A percentile compares a stretch with the other conserved stretches of the same genome.
phyloP scores from a whole-genome alignment of 2,113 vertebrate species.

The Semicossyphus pulcher region DNA sequence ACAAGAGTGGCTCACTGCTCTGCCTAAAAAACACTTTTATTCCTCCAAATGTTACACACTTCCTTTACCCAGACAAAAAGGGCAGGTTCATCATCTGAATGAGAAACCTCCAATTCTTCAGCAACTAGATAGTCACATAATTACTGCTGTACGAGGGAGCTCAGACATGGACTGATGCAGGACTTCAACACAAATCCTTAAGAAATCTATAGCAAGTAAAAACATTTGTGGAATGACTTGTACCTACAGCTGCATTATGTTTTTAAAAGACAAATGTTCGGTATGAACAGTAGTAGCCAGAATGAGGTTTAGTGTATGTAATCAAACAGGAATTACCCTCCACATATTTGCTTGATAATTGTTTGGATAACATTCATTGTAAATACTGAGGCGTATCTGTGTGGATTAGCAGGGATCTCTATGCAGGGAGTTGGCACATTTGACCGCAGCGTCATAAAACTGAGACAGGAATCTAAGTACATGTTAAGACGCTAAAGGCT shows the following conservation, averaged over 20 bases:
- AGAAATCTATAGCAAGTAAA: too few species aligned
- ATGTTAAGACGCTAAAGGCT: not conserved
- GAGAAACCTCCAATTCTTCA: not conserved
- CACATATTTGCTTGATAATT: not conserved
- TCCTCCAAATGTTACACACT: not conserved
- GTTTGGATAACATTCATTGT: not conserved
- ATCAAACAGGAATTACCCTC: constrained; percentile 9
- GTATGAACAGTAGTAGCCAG: not conserved
- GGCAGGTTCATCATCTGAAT: not conserved
- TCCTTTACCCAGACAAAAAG: not conserved
- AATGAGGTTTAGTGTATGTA: not conserved
- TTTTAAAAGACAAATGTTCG: not conserved
- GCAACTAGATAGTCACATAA: not conserved
- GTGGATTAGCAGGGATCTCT: constrained; percentile 7
- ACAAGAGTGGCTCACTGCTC: too few species aligned
- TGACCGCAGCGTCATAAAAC: not conserved
- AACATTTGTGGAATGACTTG: not conserved
- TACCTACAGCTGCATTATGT: not conserved
- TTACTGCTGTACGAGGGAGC: not conserved
- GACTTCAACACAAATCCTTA: not conserved
- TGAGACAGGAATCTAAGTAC: not conserved
- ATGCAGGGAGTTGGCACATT: not conserved
- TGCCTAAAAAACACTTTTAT: too few species aligned
- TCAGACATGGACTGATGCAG: not conserved
- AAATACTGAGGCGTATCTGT: constrained; percentile 1